Evolutionary conservation across 1,140 invertebrate genomes (phyloP), one percentile per base, ranked within the genome.

Genomic region (Orchesella cincta): DNA sequence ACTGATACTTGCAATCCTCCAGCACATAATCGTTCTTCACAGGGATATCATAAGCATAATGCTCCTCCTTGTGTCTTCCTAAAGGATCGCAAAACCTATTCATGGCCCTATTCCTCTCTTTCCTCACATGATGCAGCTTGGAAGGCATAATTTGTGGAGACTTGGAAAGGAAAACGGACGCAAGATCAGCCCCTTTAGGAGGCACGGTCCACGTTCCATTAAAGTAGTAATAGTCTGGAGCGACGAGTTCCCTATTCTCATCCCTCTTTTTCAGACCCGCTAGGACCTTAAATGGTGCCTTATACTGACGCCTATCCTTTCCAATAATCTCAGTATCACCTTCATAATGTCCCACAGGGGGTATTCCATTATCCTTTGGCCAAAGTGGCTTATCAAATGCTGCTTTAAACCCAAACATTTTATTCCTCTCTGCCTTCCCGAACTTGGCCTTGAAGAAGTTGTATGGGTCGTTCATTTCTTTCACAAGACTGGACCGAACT

Each of bases 391-490:
- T 73, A 18, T 36, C 36, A 23, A 46, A 73, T 2, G 71, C 71
- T n/a, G 71, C 71, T n/a, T 29, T n/a, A 23, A 73, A 73, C 5
- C 71, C 71, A 73, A 36, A 73, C 71, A 73, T 73, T 46, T 36
- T 46, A 3, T 16, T 39, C 23, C 71, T n/a, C 36, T 36, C 34
- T 14, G 34, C 23, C 71, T 46, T 73, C 46, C 20, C 34, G 23
- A 73, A 73, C 3, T 14, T 5, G 36, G 33, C 71, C 36, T 73
- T 73, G 71, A 73, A 73, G 23, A 23, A 29, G 71, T 73, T 73
- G 71, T 73, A 73, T 12, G 18, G 5, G 35, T 73, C 71, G 36
- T 73, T 36, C 39, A 73, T 36, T 73, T 51, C 35, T 29, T 36
- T 73, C 2, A 51, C 23, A n/a, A 73, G 16, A 29, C 39, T 46